phyloP scores from a whole-genome alignment of 2,797 vertebrate genomes.

The Enteromius thamalakanensis region DNA sequence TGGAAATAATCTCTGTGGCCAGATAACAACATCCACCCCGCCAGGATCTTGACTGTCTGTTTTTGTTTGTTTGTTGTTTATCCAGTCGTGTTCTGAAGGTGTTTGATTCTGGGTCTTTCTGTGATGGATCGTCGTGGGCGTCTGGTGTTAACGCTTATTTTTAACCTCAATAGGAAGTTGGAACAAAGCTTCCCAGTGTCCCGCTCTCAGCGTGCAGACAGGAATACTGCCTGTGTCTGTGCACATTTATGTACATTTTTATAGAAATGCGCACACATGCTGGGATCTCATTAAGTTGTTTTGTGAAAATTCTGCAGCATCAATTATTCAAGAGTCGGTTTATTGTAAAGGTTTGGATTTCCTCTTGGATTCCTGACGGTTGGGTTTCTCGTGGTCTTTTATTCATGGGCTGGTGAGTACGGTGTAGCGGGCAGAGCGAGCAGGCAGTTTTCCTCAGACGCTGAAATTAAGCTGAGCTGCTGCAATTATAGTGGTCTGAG shows the following conservation, averaged over 20 bases:
- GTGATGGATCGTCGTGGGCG: not conserved
- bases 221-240: conserved; percentile 14
- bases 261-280: conserved; percentile 7
- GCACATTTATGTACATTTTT: conserved; percentile 11
- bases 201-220: not conserved
- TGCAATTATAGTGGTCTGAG: not conserved
- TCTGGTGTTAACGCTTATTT: conserved; percentile 33
- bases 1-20: conserved; percentile 55
- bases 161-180: conserved; percentile 18
- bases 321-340: conserved; percentile 31
- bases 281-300: conserved; percentile 20
- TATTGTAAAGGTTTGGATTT: conserved; percentile 41
- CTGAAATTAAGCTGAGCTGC: conserved; percentile 20
- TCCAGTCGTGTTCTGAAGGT: conserved; percentile 33
- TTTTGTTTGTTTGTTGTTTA: conserved; percentile 64
- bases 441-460: not conserved
- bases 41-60: conserved; percentile 35
- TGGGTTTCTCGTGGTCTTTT: conserved; percentile 35
- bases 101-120: not conserved
- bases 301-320: conserved; percentile 34
- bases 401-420: conserved; percentile 16
- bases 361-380: conserved; percentile 12
- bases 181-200: conserved; percentile 11
- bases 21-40: conserved; percentile 38
- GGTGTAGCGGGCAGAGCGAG: not conserved